Conservation (phyloP, 2,113 vertebrate species). For the Apodemus speciosus region DNA sequence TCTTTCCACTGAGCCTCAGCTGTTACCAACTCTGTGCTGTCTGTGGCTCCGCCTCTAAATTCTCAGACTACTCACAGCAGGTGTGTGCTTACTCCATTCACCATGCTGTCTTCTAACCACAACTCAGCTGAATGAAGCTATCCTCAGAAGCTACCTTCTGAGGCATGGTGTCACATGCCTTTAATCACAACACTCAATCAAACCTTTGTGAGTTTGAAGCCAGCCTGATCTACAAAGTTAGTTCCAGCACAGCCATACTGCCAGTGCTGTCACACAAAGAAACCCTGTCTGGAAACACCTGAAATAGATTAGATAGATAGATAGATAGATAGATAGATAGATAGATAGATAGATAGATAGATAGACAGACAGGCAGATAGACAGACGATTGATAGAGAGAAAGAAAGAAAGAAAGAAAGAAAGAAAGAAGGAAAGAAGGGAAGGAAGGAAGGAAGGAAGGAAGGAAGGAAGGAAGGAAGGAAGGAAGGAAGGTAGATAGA, state of each 20-base stretch:
- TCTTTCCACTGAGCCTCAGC: neutral
- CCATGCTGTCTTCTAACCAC: neutral
- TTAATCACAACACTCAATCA: neutral
- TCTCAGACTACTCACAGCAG: neutral
- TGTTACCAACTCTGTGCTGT: neutral
- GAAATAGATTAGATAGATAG: too few species aligned
- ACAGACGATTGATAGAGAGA: too few species aligned
- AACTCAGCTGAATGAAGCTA: neutral
- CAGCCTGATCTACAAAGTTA: neutral
- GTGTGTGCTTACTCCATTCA: neutral
- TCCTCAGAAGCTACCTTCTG: slow-evolving; percentile 18
- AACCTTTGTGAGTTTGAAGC: neutral
- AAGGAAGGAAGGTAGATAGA: too few species aligned
- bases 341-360: too few species aligned
- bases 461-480: too few species aligned
- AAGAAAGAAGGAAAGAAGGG: too few species aligned
- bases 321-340: too few species aligned
- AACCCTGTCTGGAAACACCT: neutral
- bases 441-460: too few species aligned
- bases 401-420: too few species aligned
- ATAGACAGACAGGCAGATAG: too few species aligned
- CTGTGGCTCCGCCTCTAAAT: neutral
- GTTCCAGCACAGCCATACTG: neutral
- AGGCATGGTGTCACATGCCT: neutral
- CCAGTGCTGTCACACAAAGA: neutral